phyloP scores from a whole-genome alignment of 35 echinoderm and acorn worm species.

The Antedon bifida region DNA sequence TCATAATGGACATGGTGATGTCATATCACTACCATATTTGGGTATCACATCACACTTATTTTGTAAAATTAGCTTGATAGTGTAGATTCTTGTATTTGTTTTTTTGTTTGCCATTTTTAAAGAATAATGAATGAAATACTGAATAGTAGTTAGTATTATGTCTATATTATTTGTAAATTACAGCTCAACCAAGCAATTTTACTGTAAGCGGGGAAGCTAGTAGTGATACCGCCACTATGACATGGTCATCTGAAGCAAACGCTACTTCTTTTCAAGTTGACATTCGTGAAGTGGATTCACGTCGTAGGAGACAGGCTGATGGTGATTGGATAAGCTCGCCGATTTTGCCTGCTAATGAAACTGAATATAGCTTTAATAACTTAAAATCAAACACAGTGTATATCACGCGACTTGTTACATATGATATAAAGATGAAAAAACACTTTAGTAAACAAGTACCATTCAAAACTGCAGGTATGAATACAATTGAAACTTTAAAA shows the following conservation, averaged over 20 bases:
- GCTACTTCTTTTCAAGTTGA: background rate
- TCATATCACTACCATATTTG: too few species aligned
- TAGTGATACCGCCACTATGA: background rate
- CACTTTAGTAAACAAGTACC: background rate
- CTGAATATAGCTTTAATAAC: background rate
- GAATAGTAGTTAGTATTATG: background rate
- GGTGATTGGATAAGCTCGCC: background rate
- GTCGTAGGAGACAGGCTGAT: background rate
- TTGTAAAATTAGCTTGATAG: too few species aligned
- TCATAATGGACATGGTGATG: too few species aligned
- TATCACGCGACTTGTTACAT: background rate
- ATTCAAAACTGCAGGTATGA: conserved; percentile 6
- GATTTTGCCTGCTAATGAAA: background rate
- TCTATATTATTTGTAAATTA: background rate
- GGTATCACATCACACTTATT: too few species aligned
- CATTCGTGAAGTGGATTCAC: background rate
- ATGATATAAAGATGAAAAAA: background rate
- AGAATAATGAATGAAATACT: background rate
- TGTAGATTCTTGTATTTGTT: too few species aligned
- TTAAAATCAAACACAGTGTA: background rate
- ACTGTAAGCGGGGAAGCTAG: background rate
- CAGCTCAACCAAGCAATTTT: background rate
- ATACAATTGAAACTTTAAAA: background rate
- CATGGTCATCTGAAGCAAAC: background rate
- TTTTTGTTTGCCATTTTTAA: too few species aligned